Conservation (phyloP, 2,113 vertebrate genomes). For the Myodes glareolus region DNA sequence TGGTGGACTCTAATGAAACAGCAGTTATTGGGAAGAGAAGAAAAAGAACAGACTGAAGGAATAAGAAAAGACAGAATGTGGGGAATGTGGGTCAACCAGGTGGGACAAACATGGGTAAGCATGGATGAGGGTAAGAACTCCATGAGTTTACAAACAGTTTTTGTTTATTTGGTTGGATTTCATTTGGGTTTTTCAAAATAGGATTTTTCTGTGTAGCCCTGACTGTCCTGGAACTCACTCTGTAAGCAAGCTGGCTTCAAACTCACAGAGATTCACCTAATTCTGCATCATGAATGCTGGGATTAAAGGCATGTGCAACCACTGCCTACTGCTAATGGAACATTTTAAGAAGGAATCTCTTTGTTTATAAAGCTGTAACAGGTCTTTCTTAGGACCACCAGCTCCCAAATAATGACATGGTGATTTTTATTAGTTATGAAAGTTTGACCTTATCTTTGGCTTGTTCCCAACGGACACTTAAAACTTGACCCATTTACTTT, state of each 20-base stretch:
- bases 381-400: background rate
- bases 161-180: background rate
- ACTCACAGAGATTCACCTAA: background rate
- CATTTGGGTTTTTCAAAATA: background rate
- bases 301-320: background rate
- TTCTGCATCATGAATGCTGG: background rate
- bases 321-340: background rate
- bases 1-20: background rate
- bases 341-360: constrained; percentile 11
- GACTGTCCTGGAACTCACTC: background rate
- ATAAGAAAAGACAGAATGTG: background rate
- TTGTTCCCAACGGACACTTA: background rate
- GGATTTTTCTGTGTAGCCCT: background rate
- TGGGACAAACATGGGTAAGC: background rate
- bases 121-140: background rate
- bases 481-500: background rate
- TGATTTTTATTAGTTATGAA: background rate
- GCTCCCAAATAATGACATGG: background rate
- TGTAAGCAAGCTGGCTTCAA: background rate
- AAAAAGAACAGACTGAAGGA: background rate
- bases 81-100: background rate
- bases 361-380: background rate
- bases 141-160: background rate
- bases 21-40: background rate
- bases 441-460: background rate